Evolutionary conservation across 2,888 invertebrate genomes (phyloP).

Genomic region (Sepiola atlantica): DNA sequence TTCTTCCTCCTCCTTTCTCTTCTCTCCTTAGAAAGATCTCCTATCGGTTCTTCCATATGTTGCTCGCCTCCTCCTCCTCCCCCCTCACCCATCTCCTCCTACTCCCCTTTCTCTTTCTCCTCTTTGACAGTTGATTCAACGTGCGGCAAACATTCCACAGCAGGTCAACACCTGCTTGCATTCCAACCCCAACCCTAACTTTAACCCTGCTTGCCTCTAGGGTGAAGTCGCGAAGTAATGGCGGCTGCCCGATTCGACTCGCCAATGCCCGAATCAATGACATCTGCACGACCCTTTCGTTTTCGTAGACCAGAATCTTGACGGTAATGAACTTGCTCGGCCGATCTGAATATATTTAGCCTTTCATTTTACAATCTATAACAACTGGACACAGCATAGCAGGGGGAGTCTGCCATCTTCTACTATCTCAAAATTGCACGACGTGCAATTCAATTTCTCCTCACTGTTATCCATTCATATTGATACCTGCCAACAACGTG

Average conservation of each 20-base stretch:
- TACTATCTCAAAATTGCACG: not conserved
- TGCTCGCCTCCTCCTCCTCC: too few relatives aligned
- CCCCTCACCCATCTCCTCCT: too few relatives aligned
- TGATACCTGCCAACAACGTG: not conserved
- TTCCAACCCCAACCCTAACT: too few relatives aligned
- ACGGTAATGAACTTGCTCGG: slow-evolving; percentile 6
- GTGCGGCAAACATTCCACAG: not conserved
- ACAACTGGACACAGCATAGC: not conserved
- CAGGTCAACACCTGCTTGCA: not conserved
- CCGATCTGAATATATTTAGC: not conserved
- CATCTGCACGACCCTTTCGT: not conserved
- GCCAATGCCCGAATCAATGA: not conserved
- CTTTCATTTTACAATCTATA: not conserved
- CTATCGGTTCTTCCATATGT: too few relatives aligned
- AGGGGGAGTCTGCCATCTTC: not conserved
- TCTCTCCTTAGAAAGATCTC: not conserved
- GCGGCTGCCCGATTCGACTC: not conserved
- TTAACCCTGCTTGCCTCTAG: not conserved
- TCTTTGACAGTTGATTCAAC: not conserved
- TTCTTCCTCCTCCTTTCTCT: not conserved
- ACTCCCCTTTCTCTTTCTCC: not conserved
- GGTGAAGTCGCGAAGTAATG: not conserved
- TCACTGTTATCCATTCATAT: not conserved
- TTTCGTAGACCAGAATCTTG: not conserved
- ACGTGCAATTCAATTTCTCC: not conserved